These are phyloP conservation scores for Caiman crocodilus DNA, from an alignment of 2,797 vertebrate species.

Conservation along the genomic window DNA sequence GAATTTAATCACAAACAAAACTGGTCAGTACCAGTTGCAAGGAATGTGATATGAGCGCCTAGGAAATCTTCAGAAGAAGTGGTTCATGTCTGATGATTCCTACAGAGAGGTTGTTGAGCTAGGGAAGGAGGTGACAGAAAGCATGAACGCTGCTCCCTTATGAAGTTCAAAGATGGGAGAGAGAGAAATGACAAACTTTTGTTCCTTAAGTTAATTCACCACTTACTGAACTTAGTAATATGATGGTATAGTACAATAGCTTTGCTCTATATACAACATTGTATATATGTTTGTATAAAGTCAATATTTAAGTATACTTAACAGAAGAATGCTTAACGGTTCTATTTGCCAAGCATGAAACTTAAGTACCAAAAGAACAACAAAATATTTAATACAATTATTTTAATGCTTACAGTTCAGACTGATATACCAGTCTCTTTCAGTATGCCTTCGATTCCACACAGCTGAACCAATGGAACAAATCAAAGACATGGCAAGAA, in stretches of 20 bases:
- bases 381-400: background rate
- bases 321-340: background rate
- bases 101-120: no score
- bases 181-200: background rate
- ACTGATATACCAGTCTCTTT: constrained; percentile 97
- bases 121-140: background rate
- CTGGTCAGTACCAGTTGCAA: no score
- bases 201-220: background rate
- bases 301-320: background rate
- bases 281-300: no score
- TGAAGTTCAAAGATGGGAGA: background rate
- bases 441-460: constrained; percentile 94
- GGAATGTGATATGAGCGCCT: no score
- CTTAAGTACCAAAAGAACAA: background rate
- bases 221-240: background rate
- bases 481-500: constrained; percentile 96
- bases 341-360: background rate
- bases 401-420: constrained; percentile 92
- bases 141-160: background rate
- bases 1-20: background rate
- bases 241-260: background rate
- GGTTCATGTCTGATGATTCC: no score
- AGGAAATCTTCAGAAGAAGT: no score
- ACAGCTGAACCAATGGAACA: constrained; percentile 96
- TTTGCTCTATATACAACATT: background rate